Evolutionary conservation across 2,797 vertebrate genomes (phyloP).

Genomic region (Tokudaia tokunoshimensis): DNA sequence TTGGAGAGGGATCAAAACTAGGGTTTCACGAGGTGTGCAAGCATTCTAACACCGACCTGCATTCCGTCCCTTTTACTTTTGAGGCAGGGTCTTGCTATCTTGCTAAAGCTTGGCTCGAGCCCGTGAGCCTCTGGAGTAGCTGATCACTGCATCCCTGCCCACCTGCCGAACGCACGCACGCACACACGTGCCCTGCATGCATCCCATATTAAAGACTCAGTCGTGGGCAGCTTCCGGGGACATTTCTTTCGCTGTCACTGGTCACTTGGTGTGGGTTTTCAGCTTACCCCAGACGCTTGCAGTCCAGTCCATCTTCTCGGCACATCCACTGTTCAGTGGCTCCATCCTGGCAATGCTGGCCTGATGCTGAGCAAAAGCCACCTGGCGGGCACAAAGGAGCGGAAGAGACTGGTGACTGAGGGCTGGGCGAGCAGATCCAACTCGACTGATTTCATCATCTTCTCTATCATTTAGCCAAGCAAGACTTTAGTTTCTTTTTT

Average conservation of each 20-base stretch:
- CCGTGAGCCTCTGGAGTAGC: not conserved
- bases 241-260: not conserved
- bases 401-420: not conserved
- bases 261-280: not conserved
- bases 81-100: not conserved
- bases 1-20: not conserved
- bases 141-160: too few species aligned
- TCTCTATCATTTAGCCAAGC: not conserved
- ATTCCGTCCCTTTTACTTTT: not conserved
- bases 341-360: conserved; percentile 92
- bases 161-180: rapidly evolving
- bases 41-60: not conserved
- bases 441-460: not conserved
- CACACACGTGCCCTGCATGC: too few species aligned
- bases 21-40: not conserved
- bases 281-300: conserved; percentile 92
- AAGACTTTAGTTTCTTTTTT: not conserved
- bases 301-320: conserved; percentile 91
- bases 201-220: not conserved
- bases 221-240: not conserved
- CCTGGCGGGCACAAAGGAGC: conserved; percentile 83
- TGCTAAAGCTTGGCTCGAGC: not conserved
- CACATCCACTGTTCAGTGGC: conserved; percentile 84
- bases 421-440: not conserved
- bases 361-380: conserved; percentile 95